Evolutionary conservation across 2,888 invertebrate genomes (phyloP).

Genomic region (Mesorhabditis sp.): DNA sequence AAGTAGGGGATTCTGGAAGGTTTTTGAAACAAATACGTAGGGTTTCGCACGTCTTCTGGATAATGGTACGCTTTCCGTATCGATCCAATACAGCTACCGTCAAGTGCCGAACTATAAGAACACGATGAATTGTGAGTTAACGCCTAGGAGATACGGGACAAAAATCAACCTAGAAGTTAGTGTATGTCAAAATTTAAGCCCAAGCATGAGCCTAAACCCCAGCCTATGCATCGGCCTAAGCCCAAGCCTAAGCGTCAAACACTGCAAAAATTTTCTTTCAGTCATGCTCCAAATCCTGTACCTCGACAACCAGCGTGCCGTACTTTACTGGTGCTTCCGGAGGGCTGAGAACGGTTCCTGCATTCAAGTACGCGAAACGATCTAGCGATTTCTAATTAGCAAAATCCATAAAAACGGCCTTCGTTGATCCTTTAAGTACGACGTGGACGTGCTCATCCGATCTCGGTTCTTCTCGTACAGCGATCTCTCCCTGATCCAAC

Average conservation of each 20-base stretch:
- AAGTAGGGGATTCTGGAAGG: neutral
- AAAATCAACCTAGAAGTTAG: slow-evolving; percentile 11
- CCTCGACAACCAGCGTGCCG: slow-evolving; percentile 39
- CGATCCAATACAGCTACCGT: slow-evolving; percentile 31
- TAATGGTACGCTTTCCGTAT: slow-evolving; percentile 27
- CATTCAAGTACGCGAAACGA: neutral
- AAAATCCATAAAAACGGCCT: too few relatives aligned
- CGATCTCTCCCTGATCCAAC: slow-evolving; percentile 36
- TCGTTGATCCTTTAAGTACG: neutral
- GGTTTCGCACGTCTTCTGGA: slow-evolving; percentile 24
- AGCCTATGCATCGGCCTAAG: too few relatives aligned
- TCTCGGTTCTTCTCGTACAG: slow-evolving; percentile 37
- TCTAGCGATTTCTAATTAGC: neutral
- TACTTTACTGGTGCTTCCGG: slow-evolving; percentile 39
- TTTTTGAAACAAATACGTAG: neutral
- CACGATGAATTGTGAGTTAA: slow-evolving; percentile 22
- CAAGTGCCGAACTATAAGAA: slow-evolving; percentile 24
- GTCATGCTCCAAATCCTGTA: slow-evolving; percentile 36
- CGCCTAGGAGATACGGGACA: neutral
- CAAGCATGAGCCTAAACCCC: neutral
- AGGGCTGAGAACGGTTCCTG: slow-evolving; percentile 26
- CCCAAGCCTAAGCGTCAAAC: neutral
- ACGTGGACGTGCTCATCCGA: neutral
- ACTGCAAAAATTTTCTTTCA: slow-evolving; percentile 13
- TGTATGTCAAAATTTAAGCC: neutral